A percentile compares a stretch with the other conserved stretches of the same genome.
phyloP scores from a whole-genome alignment of 2,113 vertebrate species.

The Cebus imitator region DNA sequence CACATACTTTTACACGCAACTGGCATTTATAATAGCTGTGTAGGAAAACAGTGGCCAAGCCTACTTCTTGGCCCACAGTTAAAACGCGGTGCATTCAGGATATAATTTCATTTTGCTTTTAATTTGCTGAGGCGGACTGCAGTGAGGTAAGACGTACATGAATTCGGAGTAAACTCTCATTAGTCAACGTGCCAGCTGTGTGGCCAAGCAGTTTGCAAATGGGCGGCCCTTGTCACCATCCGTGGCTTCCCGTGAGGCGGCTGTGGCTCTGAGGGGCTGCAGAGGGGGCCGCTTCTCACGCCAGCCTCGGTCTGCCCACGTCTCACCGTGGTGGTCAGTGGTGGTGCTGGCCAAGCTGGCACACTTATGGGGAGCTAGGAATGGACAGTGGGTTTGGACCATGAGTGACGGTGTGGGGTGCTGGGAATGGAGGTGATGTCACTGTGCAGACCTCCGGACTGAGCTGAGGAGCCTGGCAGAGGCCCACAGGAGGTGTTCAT shows the following conservation, averaged over 20 bases:
- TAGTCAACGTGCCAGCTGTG: conserved; percentile 52
- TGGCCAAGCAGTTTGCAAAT: conserved; percentile 59
- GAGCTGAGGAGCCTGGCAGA: not conserved
- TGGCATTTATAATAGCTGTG: not conserved
- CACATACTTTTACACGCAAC: not conserved
- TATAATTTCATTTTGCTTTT: conserved; percentile 36
- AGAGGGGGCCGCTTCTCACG: not conserved
- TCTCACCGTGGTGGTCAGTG: not conserved
- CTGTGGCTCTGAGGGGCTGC: not conserved
- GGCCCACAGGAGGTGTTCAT: not conserved
- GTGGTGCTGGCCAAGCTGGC: not conserved
- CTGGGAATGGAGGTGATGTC: not conserved
- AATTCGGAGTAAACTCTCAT: conserved; percentile 66
- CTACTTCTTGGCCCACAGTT: not conserved
- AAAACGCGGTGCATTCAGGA: not conserved
- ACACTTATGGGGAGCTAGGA: too few relatives aligned
- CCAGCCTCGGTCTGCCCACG: not conserved
- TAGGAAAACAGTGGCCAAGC: not conserved
- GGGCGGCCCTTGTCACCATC: conserved; percentile 37
- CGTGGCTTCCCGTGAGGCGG: not conserved
- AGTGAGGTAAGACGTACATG: conserved; percentile 54
- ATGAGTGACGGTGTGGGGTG: not conserved
- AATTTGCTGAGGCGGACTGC: conserved; percentile 42
- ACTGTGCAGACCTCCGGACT: not conserved
- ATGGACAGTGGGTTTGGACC: not conserved